phyloP scores from a whole-genome alignment of 1,140 invertebrate genomes.

The Ceratosolen fusciceps region DNA sequence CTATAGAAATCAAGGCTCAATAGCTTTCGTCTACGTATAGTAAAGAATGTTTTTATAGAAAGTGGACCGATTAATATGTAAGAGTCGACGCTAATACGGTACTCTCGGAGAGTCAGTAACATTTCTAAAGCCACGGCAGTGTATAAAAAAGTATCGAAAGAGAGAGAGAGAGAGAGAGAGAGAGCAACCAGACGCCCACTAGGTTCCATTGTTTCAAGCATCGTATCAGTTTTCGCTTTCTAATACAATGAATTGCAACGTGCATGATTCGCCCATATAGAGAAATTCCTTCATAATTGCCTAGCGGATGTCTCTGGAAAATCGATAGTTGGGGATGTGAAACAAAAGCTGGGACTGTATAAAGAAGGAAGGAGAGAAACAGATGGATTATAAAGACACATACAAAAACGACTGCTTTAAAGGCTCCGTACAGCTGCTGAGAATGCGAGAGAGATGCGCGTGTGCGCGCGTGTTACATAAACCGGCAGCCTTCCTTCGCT shows the following conservation, averaged over 20 bases:
- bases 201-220: not conserved
- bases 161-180: too few relatives aligned
- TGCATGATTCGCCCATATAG: not conserved
- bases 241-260: not conserved
- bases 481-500: constrained; percentile 49
- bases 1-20: too few relatives aligned
- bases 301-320: constrained; percentile 8
- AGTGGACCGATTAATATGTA: too few relatives aligned
- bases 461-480: constrained; percentile 55
- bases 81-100: too few relatives aligned
- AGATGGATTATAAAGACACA: constrained; percentile 19
- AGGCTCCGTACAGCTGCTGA: constrained; percentile 53
- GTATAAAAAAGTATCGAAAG: not conserved
- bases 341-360: constrained; percentile 1
- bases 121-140: not conserved
- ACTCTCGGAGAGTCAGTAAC: not conserved
- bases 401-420: constrained; percentile 33
- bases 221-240: not conserved
- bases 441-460: constrained; percentile 59
- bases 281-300: constrained; percentile 30
- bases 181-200: not conserved
- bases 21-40: too few relatives aligned
- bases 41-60: too few relatives aligned
- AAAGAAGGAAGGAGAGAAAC: not conserved
- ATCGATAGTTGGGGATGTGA: constrained; percentile 4